Base-by-base conservation (phyloP, 2,888 invertebrate genomes). In the Eurytoma adleriae region DNA sequence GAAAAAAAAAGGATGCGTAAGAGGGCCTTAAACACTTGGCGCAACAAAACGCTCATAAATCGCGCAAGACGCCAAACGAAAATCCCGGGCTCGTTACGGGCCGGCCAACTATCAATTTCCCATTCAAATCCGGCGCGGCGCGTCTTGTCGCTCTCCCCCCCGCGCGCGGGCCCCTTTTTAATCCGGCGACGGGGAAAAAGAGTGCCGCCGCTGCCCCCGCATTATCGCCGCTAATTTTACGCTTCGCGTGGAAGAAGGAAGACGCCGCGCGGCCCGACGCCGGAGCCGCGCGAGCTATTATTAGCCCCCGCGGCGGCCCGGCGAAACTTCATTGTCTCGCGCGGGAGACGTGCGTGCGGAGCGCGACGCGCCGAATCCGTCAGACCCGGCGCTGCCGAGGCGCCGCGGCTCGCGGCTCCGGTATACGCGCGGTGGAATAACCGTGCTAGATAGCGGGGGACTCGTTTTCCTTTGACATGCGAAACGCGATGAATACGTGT, bases 221-320 rank as follows among this genome's bases (percentile, higher is more conserved):
- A 78, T 78, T 78, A 78, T 78, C 71, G 57, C 66, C 78, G 57
- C 71, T 78, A 78, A 78, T 78, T 78, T 78, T 78, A 71, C 78
- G 78, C 78, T 78, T 66, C 57, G 71, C 50, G 66, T 57, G 20
- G 50, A 64, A 57, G 57, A 56, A 66, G 78, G 57, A 57, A 66
- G 64, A 14, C 27, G 52, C 50, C 66, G 30, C 48, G 20, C 52
- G n/a, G 27, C 68, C 4, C 64, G 16, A 50, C 67, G 27, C 10
- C 24, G 20, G 50, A 12, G n/a, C n/a, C 62, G 40, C 30, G n/a
- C 54, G n/a, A 20, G 69, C 69, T 77, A 70, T 77, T 78, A 78
- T 78, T 78, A 78, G 78, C 68, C 10, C 30, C 24, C 20, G 54
- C 48, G 69, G 27, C 24, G 52, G 3, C 30, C 30, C 30, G 30